Base-by-base conservation (phyloP, 2,797 vertebrate species). In the Tapirus indicus region DNA sequence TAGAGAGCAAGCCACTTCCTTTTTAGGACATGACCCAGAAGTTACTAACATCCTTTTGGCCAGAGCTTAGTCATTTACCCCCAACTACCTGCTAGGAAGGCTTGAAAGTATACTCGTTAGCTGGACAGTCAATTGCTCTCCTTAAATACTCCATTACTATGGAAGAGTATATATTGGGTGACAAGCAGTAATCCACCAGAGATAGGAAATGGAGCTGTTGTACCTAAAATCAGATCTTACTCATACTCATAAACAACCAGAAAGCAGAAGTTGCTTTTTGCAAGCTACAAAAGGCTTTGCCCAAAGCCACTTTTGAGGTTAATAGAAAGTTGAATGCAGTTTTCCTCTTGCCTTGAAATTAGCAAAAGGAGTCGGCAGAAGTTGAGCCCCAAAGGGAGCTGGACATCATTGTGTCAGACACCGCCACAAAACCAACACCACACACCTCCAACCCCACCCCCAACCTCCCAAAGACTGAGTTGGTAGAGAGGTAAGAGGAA, bases 21-120 rank as follows among this genome's bases (percentile, higher is more conserved):
- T 77, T 91, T 93, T 27, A 92, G 82, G 84, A 84, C 60, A 94
- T 85, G 90, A 92, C 77, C 97, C 21, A 29, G 27, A 84, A 93
- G 25, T 95, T 80, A 95, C 88, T 88, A 80, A 95, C 20, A 69
- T 69, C n/a, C 74, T 91, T 75, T 88, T 83, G 83, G 41, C 64
- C 52, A 75, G 10, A 89, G 74, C 58, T 71, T 93, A 82, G 74
- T 95, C 78, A 77, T 3, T 69, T 84, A 78, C 68, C 60, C 64
- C 86, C 18, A 89, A 78, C 68, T 84, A 75, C 38, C 44, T 62
- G 47, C 35, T 77, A 66, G 47, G n/a, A 72, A 93, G 60, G 6
- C 54, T 79, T 89, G 29, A 89, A 75, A 89, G 38, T 13, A 25
- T 72, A 56, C n/a, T 64, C 52, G 13, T 60, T 58, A 90, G 38